Conservation (phyloP, 2,113 vertebrate genomes). For the Danionella cerebrum region DNA sequence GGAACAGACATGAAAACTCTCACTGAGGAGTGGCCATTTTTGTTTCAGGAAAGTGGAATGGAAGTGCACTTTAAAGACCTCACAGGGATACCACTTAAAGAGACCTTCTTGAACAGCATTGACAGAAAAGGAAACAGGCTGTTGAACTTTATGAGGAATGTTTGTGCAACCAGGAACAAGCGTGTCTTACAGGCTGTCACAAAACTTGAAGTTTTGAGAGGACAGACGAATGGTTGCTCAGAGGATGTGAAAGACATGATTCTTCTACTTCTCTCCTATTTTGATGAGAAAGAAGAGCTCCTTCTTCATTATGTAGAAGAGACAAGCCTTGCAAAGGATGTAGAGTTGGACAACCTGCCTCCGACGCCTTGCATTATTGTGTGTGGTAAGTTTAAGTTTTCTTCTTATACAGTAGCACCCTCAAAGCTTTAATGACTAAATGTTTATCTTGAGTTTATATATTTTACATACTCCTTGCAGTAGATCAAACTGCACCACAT, state of each 20-base stretch:
- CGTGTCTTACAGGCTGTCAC: constrained; percentile 18
- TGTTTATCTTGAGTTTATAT: background rate
- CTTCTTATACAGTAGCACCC: too few species aligned
- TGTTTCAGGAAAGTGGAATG: constrained; percentile 11
- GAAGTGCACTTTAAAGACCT: constrained; percentile 27
- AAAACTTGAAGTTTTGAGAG: constrained; percentile 28
- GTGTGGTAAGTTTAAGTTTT: constrained; percentile 29
- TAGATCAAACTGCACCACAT: too few species aligned
- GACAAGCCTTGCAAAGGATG: constrained; percentile 22
- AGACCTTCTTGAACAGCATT: constrained; percentile 14
- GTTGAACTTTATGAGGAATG: constrained; percentile 30
- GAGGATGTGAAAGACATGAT: constrained; percentile 32
- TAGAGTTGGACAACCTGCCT: constrained; percentile 28
- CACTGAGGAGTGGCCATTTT: constrained; percentile 14
- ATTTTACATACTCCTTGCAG: too few species aligned
- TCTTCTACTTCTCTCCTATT: constrained; percentile 35
- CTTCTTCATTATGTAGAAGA: constrained; percentile 31
- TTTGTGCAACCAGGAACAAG: constrained; percentile 36
- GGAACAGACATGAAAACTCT: background rate
- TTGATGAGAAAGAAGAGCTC: constrained; percentile 34
- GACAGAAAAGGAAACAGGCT: constrained; percentile 33
- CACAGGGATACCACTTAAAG: constrained; percentile 25
- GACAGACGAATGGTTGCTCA: constrained; percentile 26
- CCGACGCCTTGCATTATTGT: constrained; percentile 39
- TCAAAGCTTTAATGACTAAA: background rate